Percentiles rank a stretch among this genome's conserved stretches.
These are phyloP conservation scores for Smithornis capensis DNA, from an alignment of 2,113 vertebrate species.

Conservation along the genomic window DNA sequence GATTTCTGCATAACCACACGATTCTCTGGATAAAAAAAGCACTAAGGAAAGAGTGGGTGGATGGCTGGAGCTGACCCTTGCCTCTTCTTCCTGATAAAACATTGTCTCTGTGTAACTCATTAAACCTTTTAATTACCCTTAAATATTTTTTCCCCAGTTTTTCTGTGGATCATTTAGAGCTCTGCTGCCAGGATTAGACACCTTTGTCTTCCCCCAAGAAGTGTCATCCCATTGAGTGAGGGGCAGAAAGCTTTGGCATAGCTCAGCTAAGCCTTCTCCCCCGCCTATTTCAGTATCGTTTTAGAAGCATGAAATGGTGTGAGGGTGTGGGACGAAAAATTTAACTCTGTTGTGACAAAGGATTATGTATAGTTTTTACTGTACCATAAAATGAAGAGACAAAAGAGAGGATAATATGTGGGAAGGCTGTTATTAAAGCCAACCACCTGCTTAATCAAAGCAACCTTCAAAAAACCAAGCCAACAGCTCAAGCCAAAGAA, in stretches of 20 bases:
- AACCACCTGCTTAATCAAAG: background rate
- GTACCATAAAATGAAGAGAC: background rate
- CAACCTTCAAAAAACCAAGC: background rate
- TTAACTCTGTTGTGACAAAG: background rate
- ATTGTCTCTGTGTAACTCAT: background rate
- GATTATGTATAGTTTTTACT: background rate
- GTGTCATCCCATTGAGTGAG: background rate
- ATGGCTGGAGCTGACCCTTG: background rate
- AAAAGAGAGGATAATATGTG: background rate
- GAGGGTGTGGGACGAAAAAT: background rate
- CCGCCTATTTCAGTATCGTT: background rate
- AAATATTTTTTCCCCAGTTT: background rate
- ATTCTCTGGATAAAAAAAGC: background rate
- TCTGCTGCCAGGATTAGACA: background rate
- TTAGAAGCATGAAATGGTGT: background rate
- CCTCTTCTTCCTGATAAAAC: background rate
- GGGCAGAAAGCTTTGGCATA: background rate
- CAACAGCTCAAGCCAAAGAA: background rate
- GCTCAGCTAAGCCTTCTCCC: background rate
- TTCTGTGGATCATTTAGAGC: background rate
- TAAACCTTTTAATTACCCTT: background rate
- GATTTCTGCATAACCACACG: background rate
- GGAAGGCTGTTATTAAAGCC: background rate
- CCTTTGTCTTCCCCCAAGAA: background rate
- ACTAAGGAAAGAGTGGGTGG: background rate